phyloP scores from a whole-genome alignment of 2,888 invertebrate genomes.

The Germaria angustata region DNA sequence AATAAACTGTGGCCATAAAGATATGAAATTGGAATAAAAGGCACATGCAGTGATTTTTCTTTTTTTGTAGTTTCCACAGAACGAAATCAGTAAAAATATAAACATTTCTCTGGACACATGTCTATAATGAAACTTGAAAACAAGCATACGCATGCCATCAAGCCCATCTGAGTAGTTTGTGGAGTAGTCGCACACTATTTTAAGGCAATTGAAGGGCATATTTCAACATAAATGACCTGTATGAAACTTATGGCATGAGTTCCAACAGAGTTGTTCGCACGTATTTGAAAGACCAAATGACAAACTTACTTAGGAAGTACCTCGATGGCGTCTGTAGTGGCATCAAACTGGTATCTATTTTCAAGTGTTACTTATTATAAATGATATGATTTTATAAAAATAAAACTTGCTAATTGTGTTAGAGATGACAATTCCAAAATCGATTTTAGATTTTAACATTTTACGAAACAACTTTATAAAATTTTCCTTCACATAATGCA shows the following conservation, averaged over 20 bases:
- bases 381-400: too few relatives aligned
- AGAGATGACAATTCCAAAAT: too few relatives aligned
- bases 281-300: constrained; percentile 11
- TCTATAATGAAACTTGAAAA: constrained; percentile 36
- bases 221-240: not conserved
- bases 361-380: too few relatives aligned
- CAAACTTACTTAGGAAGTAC: not conserved
- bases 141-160: constrained; percentile 59
- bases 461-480: too few relatives aligned
- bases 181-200: not conserved
- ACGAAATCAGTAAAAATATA: not conserved
- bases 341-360: constrained; percentile 3
- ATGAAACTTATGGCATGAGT: too few relatives aligned
- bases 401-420: too few relatives aligned
- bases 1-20: constrained; percentile 73
- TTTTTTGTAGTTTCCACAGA: constrained; percentile 14
- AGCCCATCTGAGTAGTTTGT: not conserved
- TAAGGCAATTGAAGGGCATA: not conserved
- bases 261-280: constrained; percentile 2
- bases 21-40: constrained; percentile 12
- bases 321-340: constrained; percentile 37
- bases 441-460: too few relatives aligned
- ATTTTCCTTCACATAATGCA: too few relatives aligned
- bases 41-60: not conserved
- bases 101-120: constrained; percentile 25